phyloP scores from a whole-genome alignment of 2,888 invertebrate species.

The Onchidella celtica region DNA sequence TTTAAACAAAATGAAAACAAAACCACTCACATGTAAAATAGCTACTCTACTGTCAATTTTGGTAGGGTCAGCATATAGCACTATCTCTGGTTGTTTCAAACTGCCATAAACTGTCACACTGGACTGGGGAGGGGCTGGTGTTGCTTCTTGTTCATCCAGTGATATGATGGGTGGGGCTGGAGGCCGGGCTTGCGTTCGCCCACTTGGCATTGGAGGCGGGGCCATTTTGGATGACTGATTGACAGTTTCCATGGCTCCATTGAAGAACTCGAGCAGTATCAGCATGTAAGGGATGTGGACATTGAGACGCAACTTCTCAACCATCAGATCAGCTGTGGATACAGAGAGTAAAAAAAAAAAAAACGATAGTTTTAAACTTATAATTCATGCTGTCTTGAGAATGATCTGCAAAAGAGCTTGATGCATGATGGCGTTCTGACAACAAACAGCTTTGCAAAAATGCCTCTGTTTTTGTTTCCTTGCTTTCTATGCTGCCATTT shows the following conservation, averaged over 20 bases:
- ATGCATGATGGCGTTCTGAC: no score
- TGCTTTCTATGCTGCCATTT: no score
- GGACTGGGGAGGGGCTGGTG: slow-evolving; percentile 66
- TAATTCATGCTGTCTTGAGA: no score
- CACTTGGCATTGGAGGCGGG: slow-evolving; percentile 11
- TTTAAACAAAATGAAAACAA: no score
- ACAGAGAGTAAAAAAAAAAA: neutral
- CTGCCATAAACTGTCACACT: slow-evolving; percentile 86
- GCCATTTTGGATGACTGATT: slow-evolving; percentile 33
- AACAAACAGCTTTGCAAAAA: no score
- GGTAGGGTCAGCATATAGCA: slow-evolving; percentile 85
- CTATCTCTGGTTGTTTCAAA: slow-evolving; percentile 88
- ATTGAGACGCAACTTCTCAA: slow-evolving; percentile 88
- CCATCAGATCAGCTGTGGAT: slow-evolving; percentile 84
- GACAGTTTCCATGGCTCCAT: slow-evolving; percentile 82
- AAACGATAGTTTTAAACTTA: no score
- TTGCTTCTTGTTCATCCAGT: slow-evolving; percentile 44
- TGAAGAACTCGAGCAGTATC: slow-evolving; percentile 83
- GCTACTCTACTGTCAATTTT: slow-evolving; percentile 83
- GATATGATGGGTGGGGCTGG: slow-evolving; percentile 17
- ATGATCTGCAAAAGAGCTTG: no score
- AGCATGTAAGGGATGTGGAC: slow-evolving; percentile 87
- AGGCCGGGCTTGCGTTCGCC: slow-evolving; percentile 14
- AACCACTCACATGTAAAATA: slow-evolving; percentile 83
- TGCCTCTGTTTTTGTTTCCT: no score